phyloP scores from a whole-genome alignment of 2,113 vertebrate genomes.

The Lasiurus cinereus region DNA sequence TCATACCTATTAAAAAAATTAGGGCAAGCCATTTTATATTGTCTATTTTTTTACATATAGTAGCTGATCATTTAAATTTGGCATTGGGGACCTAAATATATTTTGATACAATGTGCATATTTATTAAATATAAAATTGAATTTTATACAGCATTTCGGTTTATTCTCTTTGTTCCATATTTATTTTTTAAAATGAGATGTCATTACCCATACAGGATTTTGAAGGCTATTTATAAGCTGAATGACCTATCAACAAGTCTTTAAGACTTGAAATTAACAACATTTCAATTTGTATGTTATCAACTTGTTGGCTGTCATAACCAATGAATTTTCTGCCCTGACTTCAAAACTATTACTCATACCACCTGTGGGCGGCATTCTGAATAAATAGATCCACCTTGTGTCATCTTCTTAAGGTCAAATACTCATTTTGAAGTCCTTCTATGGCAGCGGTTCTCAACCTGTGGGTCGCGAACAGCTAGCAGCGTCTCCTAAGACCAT shows the following conservation, averaged over 20 bases:
- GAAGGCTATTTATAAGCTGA: slow-evolving; percentile 59
- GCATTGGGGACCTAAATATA: background rate
- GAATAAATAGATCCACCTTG: slow-evolving; percentile 43
- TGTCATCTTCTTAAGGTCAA: slow-evolving; percentile 10
- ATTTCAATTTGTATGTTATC: slow-evolving; percentile 62
- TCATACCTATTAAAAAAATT: background rate
- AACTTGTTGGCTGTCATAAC: slow-evolving; percentile 49
- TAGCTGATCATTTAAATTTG: slow-evolving; percentile 49
- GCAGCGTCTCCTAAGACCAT: too few relatives aligned
- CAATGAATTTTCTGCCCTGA: slow-evolving; percentile 15
- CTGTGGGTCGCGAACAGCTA: too few relatives aligned
- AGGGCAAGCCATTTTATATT: background rate
- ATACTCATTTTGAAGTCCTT: slow-evolving; percentile 21
- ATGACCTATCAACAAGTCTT: slow-evolving; percentile 26
- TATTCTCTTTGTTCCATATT: slow-evolving; percentile 40
- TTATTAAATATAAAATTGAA: background rate
- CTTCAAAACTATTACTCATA: slow-evolving; percentile 54
- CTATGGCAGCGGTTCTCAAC: too few relatives aligned
- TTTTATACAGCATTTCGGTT: slow-evolving; percentile 51
- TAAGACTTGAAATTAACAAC: slow-evolving; percentile 60
- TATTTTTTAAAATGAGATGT: slow-evolving; percentile 50
- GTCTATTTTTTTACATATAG: background rate
- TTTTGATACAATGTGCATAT: background rate
- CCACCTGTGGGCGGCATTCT: background rate
- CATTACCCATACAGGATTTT: slow-evolving; percentile 3